Conservation (phyloP, 2,888 invertebrate species). For the Eumerus sabulonum region DNA sequence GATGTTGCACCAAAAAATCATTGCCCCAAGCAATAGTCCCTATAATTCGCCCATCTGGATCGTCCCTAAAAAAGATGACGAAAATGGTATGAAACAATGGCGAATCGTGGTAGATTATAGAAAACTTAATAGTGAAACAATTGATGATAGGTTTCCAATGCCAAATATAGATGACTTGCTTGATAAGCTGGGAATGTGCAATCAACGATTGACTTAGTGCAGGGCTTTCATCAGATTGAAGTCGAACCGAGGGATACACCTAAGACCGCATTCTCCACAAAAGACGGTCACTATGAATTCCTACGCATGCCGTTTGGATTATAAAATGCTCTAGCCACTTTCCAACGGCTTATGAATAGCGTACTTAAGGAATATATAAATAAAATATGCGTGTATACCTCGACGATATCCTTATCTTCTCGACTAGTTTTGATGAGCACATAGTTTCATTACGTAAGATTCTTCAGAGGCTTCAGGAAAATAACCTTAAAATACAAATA, state of each 20-base stretch:
- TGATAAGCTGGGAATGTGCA: slow-evolving; percentile 42
- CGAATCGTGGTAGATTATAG: slow-evolving; percentile 4
- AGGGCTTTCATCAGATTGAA: slow-evolving; percentile 43
- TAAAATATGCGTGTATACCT: slow-evolving; percentile 25
- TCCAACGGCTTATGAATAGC: slow-evolving; percentile 44
- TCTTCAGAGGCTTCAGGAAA: slow-evolving; percentile 2
- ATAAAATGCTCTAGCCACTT: no score
- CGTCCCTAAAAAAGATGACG: slow-evolving; percentile 3
- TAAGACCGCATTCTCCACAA: slow-evolving; percentile 8
- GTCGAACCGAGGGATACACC: slow-evolving; percentile 21
- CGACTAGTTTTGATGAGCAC: slow-evolving; percentile 15
- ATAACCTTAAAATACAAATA: slow-evolving; percentile 27
- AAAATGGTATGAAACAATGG: slow-evolving; percentile 2
- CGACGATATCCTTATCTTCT: slow-evolving; percentile 21
- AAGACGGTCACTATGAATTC: slow-evolving; percentile 14
- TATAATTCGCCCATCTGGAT: slow-evolving; percentile 5
- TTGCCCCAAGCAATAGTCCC: slow-evolving; percentile 3
- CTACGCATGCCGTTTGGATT: slow-evolving; percentile 45
- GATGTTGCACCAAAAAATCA: neutral
- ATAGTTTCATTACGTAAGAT: neutral
- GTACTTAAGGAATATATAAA: slow-evolving; percentile 32
- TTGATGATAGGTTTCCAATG: slow-evolving; percentile 16
- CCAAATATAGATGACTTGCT: slow-evolving; percentile 27
- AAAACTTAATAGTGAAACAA: neutral
- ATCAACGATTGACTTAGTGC: slow-evolving; percentile 34